phyloP scores from a whole-genome alignment of 2,888 invertebrate species.

The Pristionchus arcanus region DNA sequence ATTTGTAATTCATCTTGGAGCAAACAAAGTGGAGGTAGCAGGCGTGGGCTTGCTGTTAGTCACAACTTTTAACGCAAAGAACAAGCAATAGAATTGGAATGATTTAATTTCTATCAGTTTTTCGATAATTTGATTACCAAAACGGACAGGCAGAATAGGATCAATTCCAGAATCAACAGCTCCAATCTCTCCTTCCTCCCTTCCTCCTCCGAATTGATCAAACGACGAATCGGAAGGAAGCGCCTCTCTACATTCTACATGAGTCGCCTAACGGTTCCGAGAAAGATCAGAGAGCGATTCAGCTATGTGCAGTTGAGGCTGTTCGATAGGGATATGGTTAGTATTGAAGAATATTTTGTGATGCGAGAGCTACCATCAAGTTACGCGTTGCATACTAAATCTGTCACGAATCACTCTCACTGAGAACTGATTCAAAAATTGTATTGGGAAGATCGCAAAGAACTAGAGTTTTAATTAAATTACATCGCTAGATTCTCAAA shows the following conservation, averaged over 20 bases:
- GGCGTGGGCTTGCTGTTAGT: background rate
- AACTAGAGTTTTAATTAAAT: background rate
- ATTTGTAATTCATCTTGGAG: background rate
- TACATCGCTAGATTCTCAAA: background rate
- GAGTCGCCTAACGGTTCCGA: background rate
- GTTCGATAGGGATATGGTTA: constrained; percentile 4
- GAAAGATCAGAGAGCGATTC: background rate
- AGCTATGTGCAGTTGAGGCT: background rate
- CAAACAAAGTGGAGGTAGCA: background rate
- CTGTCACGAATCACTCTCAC: too few species aligned
- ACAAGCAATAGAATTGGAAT: background rate
- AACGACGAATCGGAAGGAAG: background rate
- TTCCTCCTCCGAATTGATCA: background rate
- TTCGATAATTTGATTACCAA: too few species aligned
- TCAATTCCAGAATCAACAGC: background rate
- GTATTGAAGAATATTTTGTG: background rate
- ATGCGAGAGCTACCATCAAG: too few species aligned
- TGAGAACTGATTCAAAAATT: background rate
- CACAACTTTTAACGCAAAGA: constrained; percentile 4
- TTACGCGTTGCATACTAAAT: too few species aligned
- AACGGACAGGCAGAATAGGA: background rate
- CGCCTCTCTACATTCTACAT: constrained; percentile 12
- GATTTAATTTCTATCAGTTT: too few species aligned
- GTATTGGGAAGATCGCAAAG: background rate
- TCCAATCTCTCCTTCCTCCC: constrained; percentile 13